Evolutionary conservation across 2,113 vertebrate genomes (phyloP).

Genomic region (Leptocoma aspasia): DNA sequence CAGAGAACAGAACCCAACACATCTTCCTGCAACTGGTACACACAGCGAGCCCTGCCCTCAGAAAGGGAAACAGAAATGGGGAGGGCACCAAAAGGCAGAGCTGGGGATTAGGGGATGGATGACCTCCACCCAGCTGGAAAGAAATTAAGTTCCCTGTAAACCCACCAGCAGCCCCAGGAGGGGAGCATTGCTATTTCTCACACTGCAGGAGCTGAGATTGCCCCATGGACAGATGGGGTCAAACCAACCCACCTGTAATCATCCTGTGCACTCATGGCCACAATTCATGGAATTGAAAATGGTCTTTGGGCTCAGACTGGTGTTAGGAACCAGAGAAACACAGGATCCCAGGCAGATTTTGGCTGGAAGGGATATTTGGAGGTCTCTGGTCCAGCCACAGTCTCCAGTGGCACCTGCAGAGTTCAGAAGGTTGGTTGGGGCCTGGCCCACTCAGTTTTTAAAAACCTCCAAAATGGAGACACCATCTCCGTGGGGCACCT

Average conservation of each 20-base stretch:
- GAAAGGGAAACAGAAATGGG: neutral
- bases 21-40: accelerated
- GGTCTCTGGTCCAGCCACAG: neutral
- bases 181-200: neutral
- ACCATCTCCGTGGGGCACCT: neutral
- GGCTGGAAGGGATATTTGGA: neutral
- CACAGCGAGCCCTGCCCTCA: neutral
- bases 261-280: neutral
- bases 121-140: neutral
- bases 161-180: neutral
- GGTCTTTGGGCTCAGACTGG: neutral
- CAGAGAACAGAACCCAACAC: neutral
- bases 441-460: neutral
- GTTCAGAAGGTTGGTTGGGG: neutral
- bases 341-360: neutral
- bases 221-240: neutral
- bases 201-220: neutral
- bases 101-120: neutral
- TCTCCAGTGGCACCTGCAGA: neutral
- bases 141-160: neutral
- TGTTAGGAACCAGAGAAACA: neutral
- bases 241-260: neutral
- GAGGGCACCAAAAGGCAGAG: neutral
- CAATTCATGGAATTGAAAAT: neutral
- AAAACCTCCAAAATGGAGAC: neutral